Evolutionary conservation across 2,888 invertebrate species (phyloP), one percentile per base, ranked within the genome.

Genomic region (Hemistola chrysoprasaria): DNA sequence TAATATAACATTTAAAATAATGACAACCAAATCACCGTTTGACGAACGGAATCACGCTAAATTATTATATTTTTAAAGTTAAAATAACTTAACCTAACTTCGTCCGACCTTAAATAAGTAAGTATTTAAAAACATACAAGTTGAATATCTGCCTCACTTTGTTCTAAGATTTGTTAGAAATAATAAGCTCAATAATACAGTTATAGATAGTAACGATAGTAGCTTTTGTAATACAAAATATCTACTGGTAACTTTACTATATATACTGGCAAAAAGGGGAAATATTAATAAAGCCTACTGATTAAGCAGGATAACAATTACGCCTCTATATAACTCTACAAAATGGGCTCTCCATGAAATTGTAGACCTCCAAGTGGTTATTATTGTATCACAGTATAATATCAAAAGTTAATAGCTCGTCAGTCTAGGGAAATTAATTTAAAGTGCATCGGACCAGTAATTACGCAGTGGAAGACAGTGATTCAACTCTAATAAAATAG

Each of bases 391-490:
- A 71, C 63, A 56, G 46, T 65, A 68, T 62, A 71, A 73, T 78
- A 78, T 76, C 69, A 63, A 69, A 67, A 71, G 62, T 70, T 80
- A 78, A 79, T 76, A 63, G 69, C 64, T 70, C 70, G 72, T 70
- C 75, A 71, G 72, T 70, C 74, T 76, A 66, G 68, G 70, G 72
- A 56, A 80, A 85, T 84, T 81, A 83, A 85, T 83, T 84, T 80
- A 78, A 79, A 83, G 75, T 81, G 78, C 76, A 78, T 78, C 71
- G 76, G 76, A 77, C 74, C 66, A 71, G 78, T 77, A 77, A 80
- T 82, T 79, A 77, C 70, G 38, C 30, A 44, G 30, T 44, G 26
- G 30, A 44, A 39, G 34, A 39, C 43, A 44, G 43, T 44, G 38
- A 44, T 44, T 30, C 30, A 44, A 44, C 16, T 16, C 4, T 16